Base-by-base conservation (phyloP, 1,140 invertebrate genomes). In the Lethrus apterus region DNA sequence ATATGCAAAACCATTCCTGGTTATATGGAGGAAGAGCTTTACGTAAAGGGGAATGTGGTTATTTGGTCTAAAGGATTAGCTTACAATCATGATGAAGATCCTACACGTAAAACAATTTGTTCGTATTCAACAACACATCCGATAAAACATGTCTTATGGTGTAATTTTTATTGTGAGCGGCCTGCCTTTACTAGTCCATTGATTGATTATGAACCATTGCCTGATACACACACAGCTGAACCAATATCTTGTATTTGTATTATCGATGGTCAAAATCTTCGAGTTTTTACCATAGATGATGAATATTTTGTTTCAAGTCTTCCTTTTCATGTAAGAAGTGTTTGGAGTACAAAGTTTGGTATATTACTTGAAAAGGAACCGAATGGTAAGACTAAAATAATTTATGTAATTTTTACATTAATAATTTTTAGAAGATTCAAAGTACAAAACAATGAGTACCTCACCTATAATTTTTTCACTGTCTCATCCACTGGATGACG, bases 401-500 rank as follows among this genome's bases (percentile, higher is more conserved):
- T 10, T n/a, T 7, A 11, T 24, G 8, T 29, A 14, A 14, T 18
- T 7, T 17, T 10, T 18, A 29, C 17, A 18, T 30, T 34, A 24
- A 45, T 45, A 35, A 17, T 43, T 56, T 54, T 36, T 23, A 59
- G 57, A 21, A 41, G 36, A 40, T 35, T 44, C 17, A 11, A 51
- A 21, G 18, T 21, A 21, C 18, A 38, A 38, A 38, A 2, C 18
- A 1, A 21, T 21, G 24, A 21, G 3, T 17, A 11, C 17, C 13
- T 63, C 83, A 55, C 81, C 84, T 1, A 79, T 79, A 1, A 71
- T 88, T 31, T 94, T 89, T 68, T 90, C 88, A 20, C 68, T 94
- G 52, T 74, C 83, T 14, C 89, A 94, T 75, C 89, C 90, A 1
- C 69, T 94, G 20, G 86, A 93, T 70, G 91, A 94, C 70, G 83